phyloP scores from a whole-genome alignment of 1,140 invertebrate genomes.

The Uloborus diversus region DNA sequence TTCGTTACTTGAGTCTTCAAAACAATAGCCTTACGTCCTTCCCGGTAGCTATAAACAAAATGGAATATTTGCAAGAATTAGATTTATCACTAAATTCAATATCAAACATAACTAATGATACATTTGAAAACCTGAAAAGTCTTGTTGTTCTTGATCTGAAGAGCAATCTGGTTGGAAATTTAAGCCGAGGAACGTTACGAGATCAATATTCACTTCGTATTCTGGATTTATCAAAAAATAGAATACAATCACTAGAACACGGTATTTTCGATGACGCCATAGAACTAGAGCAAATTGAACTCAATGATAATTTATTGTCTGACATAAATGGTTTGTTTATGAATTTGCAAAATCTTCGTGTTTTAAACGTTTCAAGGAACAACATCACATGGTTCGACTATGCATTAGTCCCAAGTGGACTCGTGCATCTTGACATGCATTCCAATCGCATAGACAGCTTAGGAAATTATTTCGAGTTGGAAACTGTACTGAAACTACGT shows the following conservation, averaged over 20 bases:
- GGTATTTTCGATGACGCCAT: slow-evolving; percentile 81
- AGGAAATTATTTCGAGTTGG: slow-evolving; percentile 81
- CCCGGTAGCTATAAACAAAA: slow-evolving; percentile 59
- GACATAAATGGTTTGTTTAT: slow-evolving; percentile 87
- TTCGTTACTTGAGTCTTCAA: slow-evolving; percentile 62
- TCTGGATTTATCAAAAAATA: slow-evolving; percentile 86
- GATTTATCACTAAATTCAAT: slow-evolving; percentile 92
- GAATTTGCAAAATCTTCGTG: slow-evolving; percentile 81
- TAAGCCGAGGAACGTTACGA: slow-evolving; percentile 78
- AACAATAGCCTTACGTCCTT: slow-evolving; percentile 59
- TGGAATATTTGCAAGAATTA: slow-evolving; percentile 76
- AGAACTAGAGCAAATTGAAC: slow-evolving; percentile 82
- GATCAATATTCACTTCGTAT: slow-evolving; percentile 84
- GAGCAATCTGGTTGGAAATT: slow-evolving; percentile 76
- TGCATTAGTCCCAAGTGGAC: slow-evolving; percentile 78
- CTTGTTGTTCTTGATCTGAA: slow-evolving; percentile 82
- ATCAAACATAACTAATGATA: slow-evolving; percentile 60
- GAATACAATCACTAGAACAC: slow-evolving; percentile 83
- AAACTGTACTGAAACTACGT: slow-evolving; percentile 71
- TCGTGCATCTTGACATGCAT: slow-evolving; percentile 90
- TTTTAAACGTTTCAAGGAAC: slow-evolving; percentile 92
- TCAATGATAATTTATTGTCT: slow-evolving; percentile 85
- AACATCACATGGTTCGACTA: slow-evolving; percentile 91
- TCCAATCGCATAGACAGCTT: slow-evolving; percentile 85
- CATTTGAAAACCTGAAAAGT: slow-evolving; percentile 72